phyloP scores from a whole-genome alignment of 2,888 invertebrate genomes.

The Machimus rusticus region DNA sequence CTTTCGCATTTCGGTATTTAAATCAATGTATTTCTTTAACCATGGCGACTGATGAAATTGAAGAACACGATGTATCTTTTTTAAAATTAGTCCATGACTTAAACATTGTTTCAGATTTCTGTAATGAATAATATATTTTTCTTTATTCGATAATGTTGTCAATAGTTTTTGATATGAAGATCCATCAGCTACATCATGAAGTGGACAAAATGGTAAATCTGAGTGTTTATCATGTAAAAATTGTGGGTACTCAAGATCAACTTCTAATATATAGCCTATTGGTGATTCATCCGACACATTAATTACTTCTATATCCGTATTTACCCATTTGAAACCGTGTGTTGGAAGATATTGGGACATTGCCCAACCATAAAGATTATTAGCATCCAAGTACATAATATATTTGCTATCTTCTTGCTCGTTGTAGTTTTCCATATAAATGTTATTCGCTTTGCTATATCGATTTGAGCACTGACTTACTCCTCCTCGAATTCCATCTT shows the following conservation, averaged over 20 bases:
- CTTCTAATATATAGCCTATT: conserved; percentile 53
- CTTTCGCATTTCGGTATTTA: too few relatives aligned
- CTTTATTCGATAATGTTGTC: conserved; percentile 50
- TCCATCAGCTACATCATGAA: conserved; percentile 46
- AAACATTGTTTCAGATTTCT: conserved; percentile 52
- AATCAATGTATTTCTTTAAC: too few relatives aligned
- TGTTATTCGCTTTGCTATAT: conserved; percentile 6
- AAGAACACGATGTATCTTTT: neutral
- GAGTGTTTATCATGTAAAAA: conserved; percentile 52
- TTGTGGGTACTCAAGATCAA: conserved; percentile 49
- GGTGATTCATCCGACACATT: conserved; percentile 10
- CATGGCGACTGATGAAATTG: too few relatives aligned
- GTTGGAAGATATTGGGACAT: conserved; percentile 48
- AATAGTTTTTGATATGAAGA: conserved; percentile 49
- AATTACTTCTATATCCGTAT: conserved; percentile 2
- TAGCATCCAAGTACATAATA: conserved; percentile 46
- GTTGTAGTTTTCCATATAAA: neutral
- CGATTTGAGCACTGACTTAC: conserved; percentile 17
- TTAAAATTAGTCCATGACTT: neutral
- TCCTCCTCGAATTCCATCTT: conserved; percentile 10
- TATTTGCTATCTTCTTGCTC: neutral
- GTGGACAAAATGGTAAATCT: conserved; percentile 51
- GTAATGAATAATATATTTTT: conserved; percentile 55
- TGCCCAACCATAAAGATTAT: conserved; percentile 47
- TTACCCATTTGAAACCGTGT: conserved; percentile 49